phyloP scores from a whole-genome alignment of 2,113 vertebrate genomes.

The Carassius gibelio region DNA sequence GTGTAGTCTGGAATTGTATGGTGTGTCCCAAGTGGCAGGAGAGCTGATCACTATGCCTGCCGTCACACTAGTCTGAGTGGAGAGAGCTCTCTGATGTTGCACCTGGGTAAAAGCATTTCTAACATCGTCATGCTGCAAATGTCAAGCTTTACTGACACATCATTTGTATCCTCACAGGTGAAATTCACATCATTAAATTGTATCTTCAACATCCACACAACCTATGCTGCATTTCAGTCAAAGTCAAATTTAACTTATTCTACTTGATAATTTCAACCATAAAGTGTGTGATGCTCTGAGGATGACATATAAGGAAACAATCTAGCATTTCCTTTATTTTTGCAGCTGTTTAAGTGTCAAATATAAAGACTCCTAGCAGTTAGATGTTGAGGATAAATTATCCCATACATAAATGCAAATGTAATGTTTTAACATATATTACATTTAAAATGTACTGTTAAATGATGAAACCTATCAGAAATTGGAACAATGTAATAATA shows the following conservation, averaged over 20 bases:
- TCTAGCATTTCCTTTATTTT: not conserved
- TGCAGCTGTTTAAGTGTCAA: not conserved
- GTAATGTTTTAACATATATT: too few species aligned
- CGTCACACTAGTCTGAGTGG: slow-evolving; percentile 18
- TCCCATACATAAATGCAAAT: too few species aligned
- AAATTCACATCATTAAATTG: not conserved
- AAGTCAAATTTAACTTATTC: not conserved
- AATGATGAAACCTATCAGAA: too few species aligned
- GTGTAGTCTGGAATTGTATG: slow-evolving; percentile 60
- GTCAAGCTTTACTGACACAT: not conserved
- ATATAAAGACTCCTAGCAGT: too few species aligned
- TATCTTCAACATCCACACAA: not conserved
- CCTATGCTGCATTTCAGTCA: not conserved
- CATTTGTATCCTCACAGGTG: not conserved
- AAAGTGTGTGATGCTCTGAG: not conserved
- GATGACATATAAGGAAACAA: not conserved
- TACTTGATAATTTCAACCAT: not conserved
- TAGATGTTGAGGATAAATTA: too few species aligned
- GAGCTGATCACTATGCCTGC: slow-evolving; percentile 71
- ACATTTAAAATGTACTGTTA: too few species aligned
- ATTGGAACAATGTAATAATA: too few species aligned
- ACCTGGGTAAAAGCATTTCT: slow-evolving; percentile 18
- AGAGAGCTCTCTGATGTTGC: slow-evolving; percentile 23
- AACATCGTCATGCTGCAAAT: slow-evolving; percentile 1
- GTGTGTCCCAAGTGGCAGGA: slow-evolving; percentile 52